Base-by-base conservation (phyloP, 1,140 invertebrate genomes). In the Galendromus occidentalis region DNA sequence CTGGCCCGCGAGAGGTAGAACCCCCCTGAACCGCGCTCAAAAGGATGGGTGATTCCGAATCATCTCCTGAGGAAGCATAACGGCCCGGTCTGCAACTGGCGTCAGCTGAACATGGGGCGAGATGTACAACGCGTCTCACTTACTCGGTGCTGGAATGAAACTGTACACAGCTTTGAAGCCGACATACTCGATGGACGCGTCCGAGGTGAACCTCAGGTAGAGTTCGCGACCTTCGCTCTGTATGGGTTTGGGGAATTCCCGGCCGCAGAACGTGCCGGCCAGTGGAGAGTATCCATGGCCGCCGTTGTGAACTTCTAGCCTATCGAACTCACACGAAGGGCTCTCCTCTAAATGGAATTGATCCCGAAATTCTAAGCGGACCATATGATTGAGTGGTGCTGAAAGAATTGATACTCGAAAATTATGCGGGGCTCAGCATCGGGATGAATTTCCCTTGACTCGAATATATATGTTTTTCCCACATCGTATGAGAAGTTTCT, bases 131-230 rank as follows among this genome's bases (percentile, higher is more conserved):
- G 25, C 42, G n/a, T 18, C 64, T 2, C 9, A 66, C 69, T 73
- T 65, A 77, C 76, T 72, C 68, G 67, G 17, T 28, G 71, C 69
- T 22, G 80, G 78, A 42, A 85, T 75, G 73, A 80, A 84, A 63
- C 76, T 79, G 74, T 85, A 88, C 1, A 89, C 82, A 1, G 86
- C 88, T 68, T 81, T 82, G 74, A 93, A 92, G 1, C 89, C 89
- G 18, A 76, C 77, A 71, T 85, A 86, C 73, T 90, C 84, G 68
- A 91, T 87, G 70, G 83, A 86, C 66, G 86, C 85, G 71, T 93
- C 88, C 1, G 86, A 87, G 65, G 82, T 81, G 76, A 93, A 93
- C 51, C 83, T 79, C 14, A 91, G 76, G 87, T 87, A 91, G 28
- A 93, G 79, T 73, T 84, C 83, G 17, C 85, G 78, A 45, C 84